Percentiles rank a stretch among this genome's conserved stretches.
Conservation (phyloP, 37 sponge, comb jelly and placozoan species). For the Trichoplax adhaerens region DNA sequence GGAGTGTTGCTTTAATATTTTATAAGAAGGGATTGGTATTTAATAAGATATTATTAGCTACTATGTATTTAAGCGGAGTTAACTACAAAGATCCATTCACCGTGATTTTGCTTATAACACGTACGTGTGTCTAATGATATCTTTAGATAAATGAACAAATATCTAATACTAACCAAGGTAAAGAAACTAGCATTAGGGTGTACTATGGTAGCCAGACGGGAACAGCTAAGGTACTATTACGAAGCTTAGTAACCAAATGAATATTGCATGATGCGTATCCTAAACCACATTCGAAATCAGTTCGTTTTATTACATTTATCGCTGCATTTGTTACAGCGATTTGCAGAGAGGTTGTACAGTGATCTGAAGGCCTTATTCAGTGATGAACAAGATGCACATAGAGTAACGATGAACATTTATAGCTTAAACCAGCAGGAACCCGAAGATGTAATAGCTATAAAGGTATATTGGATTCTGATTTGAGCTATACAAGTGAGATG, state of each 20-base stretch:
- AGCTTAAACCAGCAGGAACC: conserved; percentile 54
- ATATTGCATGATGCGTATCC: too few relatives aligned
- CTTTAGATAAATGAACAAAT: too few relatives aligned
- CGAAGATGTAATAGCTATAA: conserved; percentile 24
- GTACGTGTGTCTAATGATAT: too few relatives aligned
- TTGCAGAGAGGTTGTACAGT: conserved; percentile 27
- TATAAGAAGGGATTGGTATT: too few relatives aligned
- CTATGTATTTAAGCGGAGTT: too few relatives aligned
- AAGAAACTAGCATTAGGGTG: conserved; percentile 8
- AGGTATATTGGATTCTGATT: neutral
- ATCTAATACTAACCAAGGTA: too few relatives aligned
- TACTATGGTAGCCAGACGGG: conserved; percentile 71
- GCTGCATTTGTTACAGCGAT: conserved; percentile 7
- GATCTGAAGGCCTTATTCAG: conserved; percentile 3
- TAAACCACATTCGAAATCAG: neutral
- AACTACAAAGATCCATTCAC: too few relatives aligned
- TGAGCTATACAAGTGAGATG: too few relatives aligned
- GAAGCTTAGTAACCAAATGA: neutral
- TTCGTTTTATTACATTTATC: neutral
- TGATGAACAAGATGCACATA: conserved; percentile 7
- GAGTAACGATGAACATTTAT: conserved; percentile 15
- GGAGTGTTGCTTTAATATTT: too few relatives aligned
- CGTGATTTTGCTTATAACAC: too few relatives aligned
- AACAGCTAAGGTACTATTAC: conserved; percentile 28
- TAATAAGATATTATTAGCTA: too few relatives aligned